Base-by-base conservation (phyloP, 2,888 invertebrate genomes). In the Galerucella nymphaeae region DNA sequence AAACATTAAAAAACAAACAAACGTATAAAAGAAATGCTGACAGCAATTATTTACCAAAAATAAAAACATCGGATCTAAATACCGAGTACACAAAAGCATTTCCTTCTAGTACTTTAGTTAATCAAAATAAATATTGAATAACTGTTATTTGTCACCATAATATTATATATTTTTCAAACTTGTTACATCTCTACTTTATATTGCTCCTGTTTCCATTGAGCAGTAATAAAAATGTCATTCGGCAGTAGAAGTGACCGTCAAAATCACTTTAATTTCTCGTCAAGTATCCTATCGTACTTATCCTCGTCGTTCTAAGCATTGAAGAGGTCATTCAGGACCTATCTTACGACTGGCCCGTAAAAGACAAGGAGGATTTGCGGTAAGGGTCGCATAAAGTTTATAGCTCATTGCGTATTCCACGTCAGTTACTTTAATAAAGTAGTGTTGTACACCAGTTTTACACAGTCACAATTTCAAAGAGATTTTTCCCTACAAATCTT, bases 371-470 rank as follows among this genome's bases (percentile, higher is more conserved):
- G 84, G 85, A 85, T 84, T 85, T 85, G 85, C 84, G 85, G 84
- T 85, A 83, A 85, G 84, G 83, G 84, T 83, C 84, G 83, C 84
- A 85, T 86, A 86, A 86, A 86, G 79, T 86, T 86, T 86, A 86
- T 86, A 83, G 85, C 84, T 82, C 85, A 85, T 85, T 84, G 84
- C 85, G 85, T 85, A 85, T 86, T 86, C 86, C 85, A 86, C 86
- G 86, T 84, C 85, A 84, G 84, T 85, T 84, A 84, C 85, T 85
- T 84, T 84, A 85, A 86, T 86, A 86, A 86, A 86, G 86, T 84
- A 83, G 50, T 82, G 81, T 62, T 42, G 41, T 42, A 53, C n/a
- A n/a, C n/a, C 16, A 61, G 61, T 38, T 82, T 81, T 82, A 80
- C 81, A 81, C 80, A 77, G 42, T 10, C 45, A 18, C 16, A 38